These are phyloP conservation scores for Epinotia bilunana DNA, from an alignment of 2,888 invertebrate species.

Conservation along the genomic window DNA sequence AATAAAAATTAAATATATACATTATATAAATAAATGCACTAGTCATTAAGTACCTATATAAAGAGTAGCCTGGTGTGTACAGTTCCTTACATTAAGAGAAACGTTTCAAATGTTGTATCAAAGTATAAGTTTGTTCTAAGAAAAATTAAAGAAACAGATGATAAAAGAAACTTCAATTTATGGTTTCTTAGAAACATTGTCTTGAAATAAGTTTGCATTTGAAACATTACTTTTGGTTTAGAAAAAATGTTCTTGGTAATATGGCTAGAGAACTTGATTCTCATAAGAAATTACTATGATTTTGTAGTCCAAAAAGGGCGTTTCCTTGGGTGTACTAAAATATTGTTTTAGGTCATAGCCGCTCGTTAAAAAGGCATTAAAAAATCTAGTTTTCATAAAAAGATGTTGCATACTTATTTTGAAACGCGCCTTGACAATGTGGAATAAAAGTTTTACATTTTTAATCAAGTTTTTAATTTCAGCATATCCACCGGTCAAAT, in stretches of 20 bases:
- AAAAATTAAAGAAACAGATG: too few relatives aligned
- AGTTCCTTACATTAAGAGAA: conserved; percentile 61
- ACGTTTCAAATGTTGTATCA: conserved; percentile 30
- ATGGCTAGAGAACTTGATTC: too few relatives aligned
- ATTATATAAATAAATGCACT: conserved; percentile 56
- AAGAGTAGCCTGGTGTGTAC: conserved; percentile 63
- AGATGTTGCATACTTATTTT: conserved; percentile 21
- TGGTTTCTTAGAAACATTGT: too few relatives aligned
- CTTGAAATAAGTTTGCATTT: too few relatives aligned
- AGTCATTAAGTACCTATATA: conserved; percentile 62
- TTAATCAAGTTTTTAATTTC: conserved; percentile 52
- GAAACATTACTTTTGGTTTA: too few relatives aligned
- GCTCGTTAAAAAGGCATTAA: not conserved
- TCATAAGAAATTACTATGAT: too few relatives aligned
- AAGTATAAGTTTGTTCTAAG: too few relatives aligned
- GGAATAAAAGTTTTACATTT: conserved; percentile 80
- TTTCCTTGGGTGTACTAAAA: not conserved
- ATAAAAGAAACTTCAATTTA: too few relatives aligned
- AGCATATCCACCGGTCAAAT: not conserved
- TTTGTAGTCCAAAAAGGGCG: too few relatives aligned
- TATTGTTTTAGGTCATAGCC: not conserved
- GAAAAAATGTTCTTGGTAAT: too few relatives aligned
- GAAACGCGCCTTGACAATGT: conserved; percentile 52
- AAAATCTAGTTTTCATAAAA: conserved; percentile 22
- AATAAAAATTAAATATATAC: not conserved